Evolutionary conservation across 2,797 vertebrate genomes (phyloP).

Genomic region (Chromobotia macracanthus): DNA sequence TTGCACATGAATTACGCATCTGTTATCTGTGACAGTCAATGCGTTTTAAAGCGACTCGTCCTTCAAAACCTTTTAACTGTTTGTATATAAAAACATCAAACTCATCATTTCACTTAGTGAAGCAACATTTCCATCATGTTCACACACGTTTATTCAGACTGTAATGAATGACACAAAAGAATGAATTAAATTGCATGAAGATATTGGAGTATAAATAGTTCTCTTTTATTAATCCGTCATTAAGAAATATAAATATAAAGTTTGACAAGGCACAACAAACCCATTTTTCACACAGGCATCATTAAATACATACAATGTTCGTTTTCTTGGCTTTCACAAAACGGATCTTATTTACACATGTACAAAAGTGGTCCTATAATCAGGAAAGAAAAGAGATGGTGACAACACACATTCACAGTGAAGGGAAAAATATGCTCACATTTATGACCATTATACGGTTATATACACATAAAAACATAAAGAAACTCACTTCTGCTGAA

Average conservation of each 20-base stretch:
- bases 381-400: constrained; percentile 52
- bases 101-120: too few relatives aligned
- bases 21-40: too few relatives aligned
- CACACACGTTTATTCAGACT: too few relatives aligned
- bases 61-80: too few relatives aligned
- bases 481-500: constrained; percentile 55
- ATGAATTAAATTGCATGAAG: constrained; percentile 9
- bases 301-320: constrained; percentile 87
- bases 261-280: constrained; percentile 84
- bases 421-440: constrained; percentile 57
- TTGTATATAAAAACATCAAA: too few relatives aligned
- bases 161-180: too few relatives aligned
- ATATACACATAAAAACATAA: constrained; percentile 57
- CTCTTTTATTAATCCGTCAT: constrained; percentile 69
- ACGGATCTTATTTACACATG: constrained; percentile 95
- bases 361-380: constrained; percentile 90
- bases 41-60: too few relatives aligned
- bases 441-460: too few relatives aligned
- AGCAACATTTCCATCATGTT: too few relatives aligned
- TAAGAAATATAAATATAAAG: constrained; percentile 85
- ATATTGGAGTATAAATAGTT: constrained; percentile 76
- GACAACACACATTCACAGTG: constrained; percentile 49
- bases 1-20: too few relatives aligned
- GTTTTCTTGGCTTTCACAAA: constrained; percentile 76
- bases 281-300: constrained; percentile 73